Conservation (phyloP, 1,140 invertebrate species). For the Araneus ventricosus region DNA sequence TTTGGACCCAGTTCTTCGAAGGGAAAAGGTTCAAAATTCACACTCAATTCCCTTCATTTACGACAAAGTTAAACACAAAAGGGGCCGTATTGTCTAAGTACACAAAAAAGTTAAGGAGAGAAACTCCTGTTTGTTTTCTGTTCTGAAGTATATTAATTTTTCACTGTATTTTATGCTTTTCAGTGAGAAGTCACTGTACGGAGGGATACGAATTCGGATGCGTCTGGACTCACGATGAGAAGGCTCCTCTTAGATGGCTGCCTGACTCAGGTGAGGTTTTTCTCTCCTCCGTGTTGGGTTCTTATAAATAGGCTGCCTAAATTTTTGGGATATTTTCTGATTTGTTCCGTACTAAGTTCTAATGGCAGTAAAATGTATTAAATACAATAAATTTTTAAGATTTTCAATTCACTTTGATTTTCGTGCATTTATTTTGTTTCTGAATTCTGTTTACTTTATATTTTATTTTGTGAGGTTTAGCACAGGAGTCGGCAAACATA, state of each 20-base stretch:
- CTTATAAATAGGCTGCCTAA: too few species aligned
- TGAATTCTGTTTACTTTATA: too few species aligned
- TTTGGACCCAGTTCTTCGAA: not conserved
- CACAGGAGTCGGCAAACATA: too few species aligned
- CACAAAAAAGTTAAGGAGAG: not conserved
- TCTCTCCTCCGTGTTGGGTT: too few species aligned
- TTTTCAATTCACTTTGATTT: too few species aligned
- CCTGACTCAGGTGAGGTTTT: not conserved
- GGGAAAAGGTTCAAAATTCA: not conserved
- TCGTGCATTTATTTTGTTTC: too few species aligned
- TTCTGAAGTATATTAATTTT: not conserved
- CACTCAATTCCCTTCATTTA: not conserved
- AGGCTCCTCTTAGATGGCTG: conserved; percentile 12
- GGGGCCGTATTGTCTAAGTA: not conserved
- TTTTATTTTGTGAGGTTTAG: too few species aligned
- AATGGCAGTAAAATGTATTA: too few species aligned
- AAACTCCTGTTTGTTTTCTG: too few species aligned
- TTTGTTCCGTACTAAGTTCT: too few species aligned
- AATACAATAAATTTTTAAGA: too few species aligned
- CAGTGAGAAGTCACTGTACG: not conserved
- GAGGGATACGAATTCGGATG: conserved; percentile 19
- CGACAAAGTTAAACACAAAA: not conserved
- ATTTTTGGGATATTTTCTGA: too few species aligned
- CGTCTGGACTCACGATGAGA: conserved; percentile 34
- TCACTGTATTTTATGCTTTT: not conserved